Base-by-base conservation (phyloP, 2,113 vertebrate species). In the Brienomyrus brachyistius region DNA sequence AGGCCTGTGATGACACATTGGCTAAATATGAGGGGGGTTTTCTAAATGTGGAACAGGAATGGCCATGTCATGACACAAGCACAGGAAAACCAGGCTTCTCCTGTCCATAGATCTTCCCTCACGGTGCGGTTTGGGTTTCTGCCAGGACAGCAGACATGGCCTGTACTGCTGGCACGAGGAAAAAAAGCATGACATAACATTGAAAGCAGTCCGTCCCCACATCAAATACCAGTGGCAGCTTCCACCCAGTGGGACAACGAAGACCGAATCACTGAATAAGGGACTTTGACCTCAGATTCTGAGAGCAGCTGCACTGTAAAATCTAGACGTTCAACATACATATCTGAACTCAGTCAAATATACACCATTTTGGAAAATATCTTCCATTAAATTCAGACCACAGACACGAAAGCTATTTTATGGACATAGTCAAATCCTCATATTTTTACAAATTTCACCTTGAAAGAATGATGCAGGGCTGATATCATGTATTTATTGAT, bases 41-140 rank as follows among this genome's bases (percentile, higher is more conserved):
- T 96, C 95, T 96, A 95, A 96, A 96, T 94, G 91, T 94, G 93
- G 95, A 92, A 91, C 91, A 95, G 95, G 95, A 95, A 96, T 96
- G 95, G 89, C 92, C 94, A 93, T 96, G 94, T 93, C 92, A 95
- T 96, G 92, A 93, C 93, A 92, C 86, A 88, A 59, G 88, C 89
- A 43, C 88, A 77, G 86, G 89, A 83, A 70, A 90, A 85, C 87
- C 90, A 91, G 91, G 91, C 90, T 91, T 90, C 88, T 91, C 89
- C 89, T 70, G 88, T 90, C 86, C 62, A 84, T 91, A 91, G 89
- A 91, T 91, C 91, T 91, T 89, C 85, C 74, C 89, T 92, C 23
- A 2, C 54, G 87, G 47, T 84, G 74, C 88, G 91, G 91, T 92
- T 91, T 89, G 90, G 91, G 90, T 91, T 93, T 92, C 91, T 91